These are phyloP conservation scores for Diachasmimorpha longicaudata DNA, from an alignment of 1,140 invertebrate genomes.

Conservation along the genomic window DNA sequence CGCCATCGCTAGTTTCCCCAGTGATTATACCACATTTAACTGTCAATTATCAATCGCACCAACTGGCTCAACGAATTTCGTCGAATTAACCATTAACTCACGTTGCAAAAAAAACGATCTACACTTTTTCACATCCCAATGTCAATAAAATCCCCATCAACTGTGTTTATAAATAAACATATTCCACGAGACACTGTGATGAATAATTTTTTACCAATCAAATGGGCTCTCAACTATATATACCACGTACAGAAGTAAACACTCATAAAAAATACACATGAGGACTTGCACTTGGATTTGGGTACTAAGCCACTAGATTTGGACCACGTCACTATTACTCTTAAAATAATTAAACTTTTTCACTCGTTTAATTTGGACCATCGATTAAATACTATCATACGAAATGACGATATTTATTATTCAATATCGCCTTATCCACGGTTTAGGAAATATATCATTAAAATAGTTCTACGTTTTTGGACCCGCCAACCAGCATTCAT, in stretches of 20 bases:
- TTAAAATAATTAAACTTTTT: constrained; percentile 4
- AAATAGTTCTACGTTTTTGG: constrained; percentile 61
- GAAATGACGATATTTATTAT: background rate
- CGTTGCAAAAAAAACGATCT: constrained; percentile 18
- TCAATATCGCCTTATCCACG: constrained; percentile 21
- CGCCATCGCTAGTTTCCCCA: constrained; percentile 65
- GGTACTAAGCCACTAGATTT: constrained; percentile 29
- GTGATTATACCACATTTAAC: constrained; percentile 25
- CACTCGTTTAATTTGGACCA: constrained; percentile 11
- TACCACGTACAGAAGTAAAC: constrained; percentile 9
- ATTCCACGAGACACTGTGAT: background rate
- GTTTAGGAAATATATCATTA: constrained; percentile 33
- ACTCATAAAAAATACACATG: constrained; percentile 44
- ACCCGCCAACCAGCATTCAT: constrained; percentile 62
- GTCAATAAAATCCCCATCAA: background rate
- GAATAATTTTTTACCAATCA: constrained; percentile 10
- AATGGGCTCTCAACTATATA: constrained; percentile 8
- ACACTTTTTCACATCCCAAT: background rate
- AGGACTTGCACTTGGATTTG: constrained; percentile 15
- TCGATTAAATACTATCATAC: constrained; percentile 34
- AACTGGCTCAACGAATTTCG: background rate
- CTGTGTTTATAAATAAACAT: background rate
- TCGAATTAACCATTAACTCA: constrained; percentile 32
- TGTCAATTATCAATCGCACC: constrained; percentile 27
- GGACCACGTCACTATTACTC: constrained; percentile 22